These are phyloP conservation scores for Spinibarbus caldwelli DNA, from an alignment of 2,797 vertebrate species.

Conservation along the genomic window DNA sequence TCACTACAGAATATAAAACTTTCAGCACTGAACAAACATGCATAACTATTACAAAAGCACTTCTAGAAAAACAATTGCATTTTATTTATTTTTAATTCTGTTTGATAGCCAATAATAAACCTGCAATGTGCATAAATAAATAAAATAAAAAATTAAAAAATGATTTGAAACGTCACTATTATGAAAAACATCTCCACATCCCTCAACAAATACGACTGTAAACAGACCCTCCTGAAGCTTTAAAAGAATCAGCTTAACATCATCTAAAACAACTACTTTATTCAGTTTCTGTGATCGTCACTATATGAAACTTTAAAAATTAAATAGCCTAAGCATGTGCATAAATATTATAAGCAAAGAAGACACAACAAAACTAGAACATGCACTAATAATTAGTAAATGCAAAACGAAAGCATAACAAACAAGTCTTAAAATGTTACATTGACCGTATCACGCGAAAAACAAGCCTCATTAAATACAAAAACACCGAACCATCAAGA, in stretches of 20 bases:
- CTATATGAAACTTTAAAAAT: not conserved
- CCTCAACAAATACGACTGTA: not conserved
- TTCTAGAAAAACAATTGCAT: too few species aligned
- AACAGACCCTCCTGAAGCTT: not conserved
- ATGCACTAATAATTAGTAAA: not conserved
- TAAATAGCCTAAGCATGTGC: not conserved
- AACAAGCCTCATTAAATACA: not conserved
- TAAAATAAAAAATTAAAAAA: not conserved
- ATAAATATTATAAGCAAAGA: not conserved
- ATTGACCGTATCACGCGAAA: not conserved
- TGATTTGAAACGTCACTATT: not conserved
- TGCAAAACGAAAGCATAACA: not conserved
- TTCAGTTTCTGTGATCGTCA: not conserved
- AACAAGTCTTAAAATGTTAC: not conserved
- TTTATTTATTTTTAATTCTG: not conserved
- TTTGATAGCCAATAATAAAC: too few species aligned
- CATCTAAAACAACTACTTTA: not conserved
- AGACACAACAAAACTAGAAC: not conserved
- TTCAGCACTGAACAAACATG: not conserved
- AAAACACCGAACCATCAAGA: not conserved
- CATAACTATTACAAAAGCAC: too few species aligned
- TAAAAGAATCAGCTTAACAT: not conserved
- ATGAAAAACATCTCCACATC: not conserved
- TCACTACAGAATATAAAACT: not conserved
- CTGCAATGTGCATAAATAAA: conserved; percentile 1